Base-by-base conservation (phyloP, 2,888 invertebrate species). In the Aleiodes alternator region DNA sequence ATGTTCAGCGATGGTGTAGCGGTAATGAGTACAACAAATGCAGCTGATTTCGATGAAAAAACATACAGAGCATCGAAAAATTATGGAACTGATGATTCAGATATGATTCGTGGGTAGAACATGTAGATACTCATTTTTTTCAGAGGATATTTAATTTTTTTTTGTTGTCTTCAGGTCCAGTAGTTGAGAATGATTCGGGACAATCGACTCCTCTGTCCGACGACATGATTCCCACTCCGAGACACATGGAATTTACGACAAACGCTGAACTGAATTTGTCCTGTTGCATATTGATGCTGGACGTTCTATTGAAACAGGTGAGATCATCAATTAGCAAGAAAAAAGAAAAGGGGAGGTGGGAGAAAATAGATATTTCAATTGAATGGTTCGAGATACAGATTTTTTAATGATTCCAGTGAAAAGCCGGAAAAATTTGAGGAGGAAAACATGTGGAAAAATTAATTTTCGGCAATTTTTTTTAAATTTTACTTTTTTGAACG, bases 201-300 rank as follows among this genome's bases (percentile, higher is more conserved):
- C 92, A 92, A 77, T 92, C 93, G 1, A 94, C 94, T 1, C 93
- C 93, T 56, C 90, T 94, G 78, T 94, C 94, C 1, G 94, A 94
- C 82, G 94, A 94, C 80, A 92, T 94, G 85, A 92, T 92, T 4
- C 92, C 92, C 1, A 91, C 91, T 12, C 91, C 92, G 23, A 91
- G 92, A 64, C 92, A 92, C 78, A 92, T 93, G 76, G 94, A 94
- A 84, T 95, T 94, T 73, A 94, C 94, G 80, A 92, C 92, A 0
- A 94, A 94, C 81, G 92, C 93, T 14, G 95, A 95, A 84, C 91
- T 94, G 71, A 96, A 97, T 88, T 91, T 98, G n/a, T 96, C 96
- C 0, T 98, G 98, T 86, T 98, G 97, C 88, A 97, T 98, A 80
- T 92, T 98, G 53, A 98, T 99, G 97, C 91, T 99, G 79, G 99